A percentile compares a stretch with the other conserved stretches of the same genome.
Conservation (phyloP, 2,797 vertebrate genomes). For the Myotis myotis region DNA sequence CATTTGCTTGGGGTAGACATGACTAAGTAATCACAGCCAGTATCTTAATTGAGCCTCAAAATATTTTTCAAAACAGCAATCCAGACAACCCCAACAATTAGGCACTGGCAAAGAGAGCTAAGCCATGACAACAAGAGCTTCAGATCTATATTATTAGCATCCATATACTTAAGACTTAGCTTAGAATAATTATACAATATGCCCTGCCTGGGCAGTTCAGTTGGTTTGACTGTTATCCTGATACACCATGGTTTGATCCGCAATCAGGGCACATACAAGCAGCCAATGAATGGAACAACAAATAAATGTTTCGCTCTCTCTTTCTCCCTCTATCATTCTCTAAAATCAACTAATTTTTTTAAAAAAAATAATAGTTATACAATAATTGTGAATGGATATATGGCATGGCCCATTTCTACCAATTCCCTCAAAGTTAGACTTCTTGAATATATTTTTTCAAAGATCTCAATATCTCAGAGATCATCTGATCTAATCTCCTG, state of each 20-base stretch:
- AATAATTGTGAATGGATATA: constrained; percentile 6
- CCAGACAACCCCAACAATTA: background rate
- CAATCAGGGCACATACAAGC: background rate
- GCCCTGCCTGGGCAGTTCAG: background rate
- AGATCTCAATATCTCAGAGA: background rate
- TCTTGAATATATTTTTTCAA: background rate
- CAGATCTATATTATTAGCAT: background rate
- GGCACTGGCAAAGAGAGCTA: background rate
- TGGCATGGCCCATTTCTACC: background rate
- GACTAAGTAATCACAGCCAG: background rate
- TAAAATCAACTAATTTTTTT: background rate
- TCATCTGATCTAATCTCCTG: background rate
- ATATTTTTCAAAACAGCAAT: background rate
- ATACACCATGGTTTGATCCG: background rate
- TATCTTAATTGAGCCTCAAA: background rate
- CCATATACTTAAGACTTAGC: background rate
- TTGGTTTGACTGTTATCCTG: background rate
- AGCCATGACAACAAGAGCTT: background rate
- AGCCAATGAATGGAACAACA: background rate
- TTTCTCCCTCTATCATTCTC: background rate
- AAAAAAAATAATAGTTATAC: background rate
- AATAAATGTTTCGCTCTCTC: background rate
- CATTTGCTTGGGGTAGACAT: background rate
- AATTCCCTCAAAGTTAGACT: constrained; percentile 31
- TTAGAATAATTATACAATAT: background rate